Evolutionary conservation across 2,888 invertebrate species (phyloP), one percentile per base, ranked within the genome.

Genomic region (Enoplolaimus lenunculus): DNA sequence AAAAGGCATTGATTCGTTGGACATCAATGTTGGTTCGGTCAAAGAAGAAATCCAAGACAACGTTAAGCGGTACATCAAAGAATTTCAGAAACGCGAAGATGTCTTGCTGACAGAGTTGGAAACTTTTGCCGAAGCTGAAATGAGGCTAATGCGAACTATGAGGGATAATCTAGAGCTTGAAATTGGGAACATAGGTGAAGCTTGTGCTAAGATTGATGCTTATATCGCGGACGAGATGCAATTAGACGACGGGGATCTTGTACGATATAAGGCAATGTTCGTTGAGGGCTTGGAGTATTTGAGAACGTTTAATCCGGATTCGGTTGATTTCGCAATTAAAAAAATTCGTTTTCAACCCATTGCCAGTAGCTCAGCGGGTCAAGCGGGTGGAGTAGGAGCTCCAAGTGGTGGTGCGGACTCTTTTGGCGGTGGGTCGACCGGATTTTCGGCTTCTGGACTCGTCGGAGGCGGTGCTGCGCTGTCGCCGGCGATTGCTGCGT

Each of bases 261-360:
- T 93, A 85, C 92, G 93, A 79, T 90, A 93, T 71, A 95, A 95
- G 84, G 93, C 93, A 83, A 91, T 93, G 74, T 94, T 94, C 84
- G 84, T 93, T 30, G 92, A 92, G 82, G 94, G 94, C 26, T 89
- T 95, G 67, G 94, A 95, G 79, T 94, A 94, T 82, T 87, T 95
- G 75, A 86, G 85, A 65, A 92, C 91, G 84, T 93, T 93, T 79
- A 93, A 93, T 82, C 90, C 92, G 78, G 94, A 94, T 83, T 74
- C 78, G 16, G 88, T 80, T 31, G 80, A 80, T 28, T 73, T 79
- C 3, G 78, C 77, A 74, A 74, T 75, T 59, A 76, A 80, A 70
- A 80, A 80, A 73, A 73, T 80, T 1, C 76, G 80, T 28, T 90
- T 93, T 83, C 86, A 89, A 69, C n/a, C n/a, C n/a, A n/a, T n/a